Evolutionary conservation across 2,113 vertebrate genomes (phyloP), one percentile per base, ranked within the genome.

Genomic region (Deroptyus accipitrinus): DNA sequence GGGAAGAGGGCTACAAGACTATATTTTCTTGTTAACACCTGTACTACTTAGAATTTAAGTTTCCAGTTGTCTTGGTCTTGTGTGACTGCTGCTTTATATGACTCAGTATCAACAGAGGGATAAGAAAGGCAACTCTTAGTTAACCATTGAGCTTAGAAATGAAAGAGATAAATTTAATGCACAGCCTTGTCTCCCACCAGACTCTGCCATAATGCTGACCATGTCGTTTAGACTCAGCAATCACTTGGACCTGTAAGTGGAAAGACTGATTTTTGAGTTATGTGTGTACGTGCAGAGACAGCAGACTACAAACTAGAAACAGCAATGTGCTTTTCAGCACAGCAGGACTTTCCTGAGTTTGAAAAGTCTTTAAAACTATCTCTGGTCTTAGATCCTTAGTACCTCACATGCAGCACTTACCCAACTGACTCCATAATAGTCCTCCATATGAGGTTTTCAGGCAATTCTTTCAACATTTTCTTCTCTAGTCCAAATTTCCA

Each of bases 281-380:
- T 6, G 4, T 41, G 28, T 46, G 17, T 44, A 54, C 0, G 1
- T 0, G 0, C 31, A 63, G 24, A 57, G 27, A 12, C 19, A 87
- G 42, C 24, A 63, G 9, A 55, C 20, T 63, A 16, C 14, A 75
- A 61, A 35, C 12, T 51, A 30, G 39, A 76, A 83, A 35, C 3
- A 62, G 14, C 10, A 66, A 69, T 11, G 6, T 73, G 9, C 17
- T 79, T 90, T 78, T 55, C 54, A 70, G 28, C 11, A 37, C 25
- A 55, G 9, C 20, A 3, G 1, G 17, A 72, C 30, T 64, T 88
- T 4, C 4, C 37, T 23, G 9, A 14, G 19, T 90, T n/a, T 25
- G 22, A 92, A 88, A 94, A 79, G 31, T 27, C 10, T 69, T 76
- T 59, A 28, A 48, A 51, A 85, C 20, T 8, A 1, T 5, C 6